phyloP scores from a whole-genome alignment of 2,113 vertebrate genomes.

The Pipra filicauda region DNA sequence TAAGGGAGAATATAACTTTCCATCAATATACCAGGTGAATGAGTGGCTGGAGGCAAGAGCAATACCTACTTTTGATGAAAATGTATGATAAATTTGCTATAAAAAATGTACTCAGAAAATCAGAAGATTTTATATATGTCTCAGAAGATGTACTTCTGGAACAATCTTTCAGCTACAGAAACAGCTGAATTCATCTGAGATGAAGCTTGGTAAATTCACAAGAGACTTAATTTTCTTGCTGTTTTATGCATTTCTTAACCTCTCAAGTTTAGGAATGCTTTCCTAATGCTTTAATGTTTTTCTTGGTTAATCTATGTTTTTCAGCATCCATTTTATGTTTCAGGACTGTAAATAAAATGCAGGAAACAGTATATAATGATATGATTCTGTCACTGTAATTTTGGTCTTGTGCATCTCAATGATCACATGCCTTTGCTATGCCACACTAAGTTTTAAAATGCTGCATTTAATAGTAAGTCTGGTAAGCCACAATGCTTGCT shows the following conservation, averaged over 20 bases:
- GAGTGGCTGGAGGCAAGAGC: neutral
- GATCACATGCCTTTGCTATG: constrained; percentile 55
- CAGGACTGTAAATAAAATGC: constrained; percentile 7
- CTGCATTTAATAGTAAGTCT: constrained; percentile 37
- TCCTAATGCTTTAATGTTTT: constrained; percentile 13
- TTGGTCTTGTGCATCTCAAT: constrained; percentile 46
- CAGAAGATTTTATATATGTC: neutral
- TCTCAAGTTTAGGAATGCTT: neutral
- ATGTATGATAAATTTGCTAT: neutral
- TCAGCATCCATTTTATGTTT: neutral
- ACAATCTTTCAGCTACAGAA: neutral
- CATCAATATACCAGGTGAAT: neutral
- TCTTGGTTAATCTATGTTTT: constrained; percentile 12
- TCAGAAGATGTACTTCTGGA: neutral
- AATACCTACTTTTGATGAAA: neutral
- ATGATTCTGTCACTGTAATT: constrained; percentile 42
- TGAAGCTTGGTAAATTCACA: neutral
- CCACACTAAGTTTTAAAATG: constrained; percentile 13
- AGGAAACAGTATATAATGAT: constrained; percentile 46
- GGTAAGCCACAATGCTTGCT: constrained; percentile 61
- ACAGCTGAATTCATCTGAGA: neutral
- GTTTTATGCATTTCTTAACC: neutral
- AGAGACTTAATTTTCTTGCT: neutral
- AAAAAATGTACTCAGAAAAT: neutral
- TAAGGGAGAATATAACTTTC: neutral